Conservation (phyloP, 2,888 invertebrate species). For the Teleiodes luculella region DNA sequence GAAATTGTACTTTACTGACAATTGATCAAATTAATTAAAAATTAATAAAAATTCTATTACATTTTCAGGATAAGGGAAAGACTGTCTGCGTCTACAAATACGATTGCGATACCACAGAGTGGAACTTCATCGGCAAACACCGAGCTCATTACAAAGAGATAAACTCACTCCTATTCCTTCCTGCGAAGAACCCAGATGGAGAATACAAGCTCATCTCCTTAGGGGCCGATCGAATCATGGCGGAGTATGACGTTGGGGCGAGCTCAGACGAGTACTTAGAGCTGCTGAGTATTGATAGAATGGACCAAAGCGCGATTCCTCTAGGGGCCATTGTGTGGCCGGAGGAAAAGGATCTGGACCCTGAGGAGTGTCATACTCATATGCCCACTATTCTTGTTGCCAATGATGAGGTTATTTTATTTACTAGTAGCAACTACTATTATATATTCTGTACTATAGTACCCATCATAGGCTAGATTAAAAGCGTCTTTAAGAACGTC, state of each 20-base stretch:
- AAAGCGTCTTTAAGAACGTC: too few species aligned
- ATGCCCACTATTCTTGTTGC: conserved; percentile 75
- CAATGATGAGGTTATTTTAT: conserved; percentile 82
- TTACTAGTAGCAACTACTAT: too few species aligned
- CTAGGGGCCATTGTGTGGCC: conserved; percentile 65
- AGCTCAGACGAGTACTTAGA: conserved; percentile 62
- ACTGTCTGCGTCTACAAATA: conserved; percentile 74
- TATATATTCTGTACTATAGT: too few species aligned
- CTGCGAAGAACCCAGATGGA: conserved; percentile 44
- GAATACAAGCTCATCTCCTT: conserved; percentile 76
- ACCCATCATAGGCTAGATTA: too few species aligned
- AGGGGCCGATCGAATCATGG: conserved; percentile 77
- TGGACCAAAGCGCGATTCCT: conserved; percentile 82
- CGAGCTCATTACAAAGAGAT: conserved; percentile 80
- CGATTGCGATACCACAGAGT: conserved; percentile 47
- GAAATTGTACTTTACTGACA: too few species aligned
- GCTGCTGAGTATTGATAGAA: conserved; percentile 69
- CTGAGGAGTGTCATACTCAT: conserved; percentile 37
- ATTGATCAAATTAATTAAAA: too few species aligned
- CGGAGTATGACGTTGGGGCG: conserved; percentile 76
- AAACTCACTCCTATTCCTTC: conserved; percentile 75
- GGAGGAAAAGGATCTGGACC: conserved; percentile 37
- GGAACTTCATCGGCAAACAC: conserved; percentile 80
- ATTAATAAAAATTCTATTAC: too few species aligned
- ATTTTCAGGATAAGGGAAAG: conserved; percentile 69